Percentiles rank a stretch among this genome's conserved stretches.
Evolutionary conservation across 2,888 invertebrate species (phyloP).

Genomic region (Stenichneumon culpator): DNA sequence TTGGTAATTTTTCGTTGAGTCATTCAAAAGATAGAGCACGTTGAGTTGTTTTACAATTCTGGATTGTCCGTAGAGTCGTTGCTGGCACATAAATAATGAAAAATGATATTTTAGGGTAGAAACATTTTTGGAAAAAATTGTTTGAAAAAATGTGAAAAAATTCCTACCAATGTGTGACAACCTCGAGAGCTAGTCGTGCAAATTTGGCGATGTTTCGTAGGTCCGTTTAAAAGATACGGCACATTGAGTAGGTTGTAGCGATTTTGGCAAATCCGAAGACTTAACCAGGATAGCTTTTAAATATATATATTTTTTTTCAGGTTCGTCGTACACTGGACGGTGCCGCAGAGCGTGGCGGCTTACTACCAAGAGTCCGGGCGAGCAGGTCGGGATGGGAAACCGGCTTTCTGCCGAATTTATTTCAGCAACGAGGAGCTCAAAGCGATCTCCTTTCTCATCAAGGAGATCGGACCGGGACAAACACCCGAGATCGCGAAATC

Average conservation of each 20-base stretch:
- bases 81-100: not conserved
- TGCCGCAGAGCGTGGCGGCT: constrained; percentile 97
- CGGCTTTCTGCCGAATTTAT: constrained; percentile 96
- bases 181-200: not conserved
- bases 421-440: constrained; percentile 85
- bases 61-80: too few species aligned
- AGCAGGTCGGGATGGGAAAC: constrained; percentile 97
- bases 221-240: not conserved
- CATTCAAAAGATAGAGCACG: not conserved
- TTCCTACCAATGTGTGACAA: not conserved
- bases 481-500: constrained; percentile 75
- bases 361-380: constrained; percentile 99
- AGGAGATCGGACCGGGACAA: constrained; percentile 72
- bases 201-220: not conserved
- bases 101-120: not conserved
- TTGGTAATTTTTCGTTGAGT: not conserved
- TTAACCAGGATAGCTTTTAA: not conserved
- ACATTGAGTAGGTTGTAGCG: not conserved
- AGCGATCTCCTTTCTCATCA: constrained; percentile 80
- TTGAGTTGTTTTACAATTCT: too few species aligned
- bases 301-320: constrained; percentile 85
- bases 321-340: constrained; percentile 98
- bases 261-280: not conserved
- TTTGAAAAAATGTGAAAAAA: not conserved
- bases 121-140: not conserved